These are phyloP conservation scores for Tetragnatha montana DNA, from an alignment of 2,888 invertebrate species.

Conservation along the genomic window DNA sequence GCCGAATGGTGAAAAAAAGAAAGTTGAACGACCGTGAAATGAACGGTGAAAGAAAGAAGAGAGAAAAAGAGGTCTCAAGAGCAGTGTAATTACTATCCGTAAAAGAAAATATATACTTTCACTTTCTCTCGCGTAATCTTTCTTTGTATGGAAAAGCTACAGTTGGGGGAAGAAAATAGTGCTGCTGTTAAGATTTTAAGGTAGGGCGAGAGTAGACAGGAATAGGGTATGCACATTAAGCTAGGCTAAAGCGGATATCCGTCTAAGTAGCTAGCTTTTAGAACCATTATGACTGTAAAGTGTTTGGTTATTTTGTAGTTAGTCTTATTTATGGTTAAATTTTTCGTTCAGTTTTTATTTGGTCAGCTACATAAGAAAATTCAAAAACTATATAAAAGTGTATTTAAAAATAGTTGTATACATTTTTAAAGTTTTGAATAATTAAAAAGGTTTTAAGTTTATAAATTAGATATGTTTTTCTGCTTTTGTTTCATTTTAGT, in stretches of 20 bases:
- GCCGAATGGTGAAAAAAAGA: neutral
- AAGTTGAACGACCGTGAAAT: slow-evolving; percentile 50
- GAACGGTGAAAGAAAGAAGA: slow-evolving; percentile 18
- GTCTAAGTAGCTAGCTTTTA: neutral
- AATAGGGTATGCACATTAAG: neutral
- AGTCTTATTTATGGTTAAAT: too few relatives aligned
- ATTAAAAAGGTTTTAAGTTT: too few relatives aligned
- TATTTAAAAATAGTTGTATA: too few relatives aligned
- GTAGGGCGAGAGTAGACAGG: neutral
- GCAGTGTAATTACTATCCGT: slow-evolving; percentile 32
- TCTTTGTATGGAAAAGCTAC: slow-evolving; percentile 4
- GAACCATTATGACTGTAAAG: too few relatives aligned
- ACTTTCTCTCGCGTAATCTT: slow-evolving; percentile 9
- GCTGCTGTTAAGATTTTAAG: neutral
- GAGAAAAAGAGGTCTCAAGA: neutral
- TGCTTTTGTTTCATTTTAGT: too few relatives aligned
- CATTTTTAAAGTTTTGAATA: too few relatives aligned
- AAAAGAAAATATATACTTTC: slow-evolving; percentile 18
- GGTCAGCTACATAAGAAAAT: too few relatives aligned
- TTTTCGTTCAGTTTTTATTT: too few relatives aligned
- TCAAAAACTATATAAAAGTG: too few relatives aligned
- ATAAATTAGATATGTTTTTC: too few relatives aligned
- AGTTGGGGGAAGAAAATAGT: neutral
- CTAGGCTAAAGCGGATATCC: neutral
- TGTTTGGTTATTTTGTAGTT: too few relatives aligned